Conservation (phyloP, 2,113 vertebrate species). For the Colius striatus region DNA sequence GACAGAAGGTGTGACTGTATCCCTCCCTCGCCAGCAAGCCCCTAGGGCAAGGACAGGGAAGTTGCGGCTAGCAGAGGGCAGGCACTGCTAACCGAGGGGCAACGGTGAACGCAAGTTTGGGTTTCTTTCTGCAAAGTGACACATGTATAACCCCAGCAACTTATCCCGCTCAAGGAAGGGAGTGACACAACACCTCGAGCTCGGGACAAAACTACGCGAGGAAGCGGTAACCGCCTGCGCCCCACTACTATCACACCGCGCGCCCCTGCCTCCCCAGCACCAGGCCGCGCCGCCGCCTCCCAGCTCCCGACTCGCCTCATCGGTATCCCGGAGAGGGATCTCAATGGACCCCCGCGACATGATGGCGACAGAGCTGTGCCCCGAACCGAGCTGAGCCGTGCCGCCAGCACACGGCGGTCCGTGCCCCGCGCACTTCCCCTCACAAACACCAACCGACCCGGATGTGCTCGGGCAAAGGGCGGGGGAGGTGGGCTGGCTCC, state of each 20-base stretch:
- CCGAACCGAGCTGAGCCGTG: neutral
- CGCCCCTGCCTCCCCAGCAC: neutral
- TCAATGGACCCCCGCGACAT: constrained; percentile 66
- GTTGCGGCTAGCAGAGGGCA: neutral
- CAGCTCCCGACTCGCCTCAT: constrained; percentile 41
- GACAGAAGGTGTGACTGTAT: accelerated
- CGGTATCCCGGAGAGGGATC: constrained; percentile 63
- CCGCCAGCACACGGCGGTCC: neutral
- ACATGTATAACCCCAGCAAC: neutral
- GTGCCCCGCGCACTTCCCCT: constrained; percentile 9
- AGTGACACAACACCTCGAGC: neutral
- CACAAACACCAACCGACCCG: constrained; percentile 25
- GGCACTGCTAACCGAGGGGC: neutral
- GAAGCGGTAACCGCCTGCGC: neutral
- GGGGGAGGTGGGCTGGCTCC: neutral
- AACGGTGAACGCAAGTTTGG: no score
- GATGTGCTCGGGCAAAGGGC: constrained; percentile 9
- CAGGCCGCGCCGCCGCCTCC: neutral
- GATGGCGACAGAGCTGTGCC: neutral
- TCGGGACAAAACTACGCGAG: neutral
- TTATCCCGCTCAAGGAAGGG: neutral
- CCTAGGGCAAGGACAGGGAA: neutral
- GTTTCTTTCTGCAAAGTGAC: neutral
- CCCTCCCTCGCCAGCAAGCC: neutral
- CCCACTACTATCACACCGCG: neutral